Percentiles rank a stretch among this genome's conserved stretches.
phyloP scores from a whole-genome alignment of 2,797 vertebrate genomes.

The Thalassophryne amazonica region DNA sequence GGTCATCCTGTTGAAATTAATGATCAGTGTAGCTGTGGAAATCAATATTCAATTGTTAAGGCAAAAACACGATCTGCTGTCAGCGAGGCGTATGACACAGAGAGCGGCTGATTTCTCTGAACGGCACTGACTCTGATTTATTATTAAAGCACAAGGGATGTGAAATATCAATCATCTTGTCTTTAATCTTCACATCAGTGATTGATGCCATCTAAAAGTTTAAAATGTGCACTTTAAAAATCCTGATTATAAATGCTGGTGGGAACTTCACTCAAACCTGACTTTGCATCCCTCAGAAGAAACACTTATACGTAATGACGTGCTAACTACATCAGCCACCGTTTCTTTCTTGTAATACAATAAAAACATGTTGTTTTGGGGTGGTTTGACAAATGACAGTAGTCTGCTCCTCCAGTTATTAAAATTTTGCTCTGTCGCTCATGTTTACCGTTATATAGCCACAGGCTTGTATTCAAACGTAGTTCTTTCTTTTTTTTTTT shows the following conservation, averaged over 20 bases:
- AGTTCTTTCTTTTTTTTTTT: slow-evolving; percentile 32
- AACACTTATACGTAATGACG: slow-evolving; percentile 38
- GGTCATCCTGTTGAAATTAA: slow-evolving; percentile 11
- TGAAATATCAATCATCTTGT: slow-evolving; percentile 46
- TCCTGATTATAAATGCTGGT: slow-evolving; percentile 8
- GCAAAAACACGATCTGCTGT: slow-evolving; percentile 7
- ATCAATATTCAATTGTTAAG: neutral
- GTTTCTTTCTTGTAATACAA: slow-evolving; percentile 37
- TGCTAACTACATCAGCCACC: slow-evolving; percentile 29
- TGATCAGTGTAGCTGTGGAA: slow-evolving; percentile 1
- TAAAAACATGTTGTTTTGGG: slow-evolving; percentile 38
- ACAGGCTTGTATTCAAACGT: slow-evolving; percentile 33
- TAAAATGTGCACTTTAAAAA: slow-evolving; percentile 27
- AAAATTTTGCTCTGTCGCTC: slow-evolving; percentile 46
- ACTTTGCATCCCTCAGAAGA: slow-evolving; percentile 3
- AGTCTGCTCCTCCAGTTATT: slow-evolving; percentile 44
- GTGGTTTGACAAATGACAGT: slow-evolving; percentile 53
- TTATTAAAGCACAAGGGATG: slow-evolving; percentile 37
- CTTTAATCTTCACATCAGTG: slow-evolving; percentile 39
- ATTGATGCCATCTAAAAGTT: slow-evolving; percentile 22
- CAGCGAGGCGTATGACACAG: slow-evolving; percentile 9
- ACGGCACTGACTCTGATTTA: slow-evolving; percentile 29
- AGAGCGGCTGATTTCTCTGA: slow-evolving; percentile 43
- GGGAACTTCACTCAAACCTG: slow-evolving; percentile 12
- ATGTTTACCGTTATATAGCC: slow-evolving; percentile 41